These are phyloP conservation scores for Sardina pilchardus DNA, from an alignment of 2,113 vertebrate species.

Conservation along the genomic window DNA sequence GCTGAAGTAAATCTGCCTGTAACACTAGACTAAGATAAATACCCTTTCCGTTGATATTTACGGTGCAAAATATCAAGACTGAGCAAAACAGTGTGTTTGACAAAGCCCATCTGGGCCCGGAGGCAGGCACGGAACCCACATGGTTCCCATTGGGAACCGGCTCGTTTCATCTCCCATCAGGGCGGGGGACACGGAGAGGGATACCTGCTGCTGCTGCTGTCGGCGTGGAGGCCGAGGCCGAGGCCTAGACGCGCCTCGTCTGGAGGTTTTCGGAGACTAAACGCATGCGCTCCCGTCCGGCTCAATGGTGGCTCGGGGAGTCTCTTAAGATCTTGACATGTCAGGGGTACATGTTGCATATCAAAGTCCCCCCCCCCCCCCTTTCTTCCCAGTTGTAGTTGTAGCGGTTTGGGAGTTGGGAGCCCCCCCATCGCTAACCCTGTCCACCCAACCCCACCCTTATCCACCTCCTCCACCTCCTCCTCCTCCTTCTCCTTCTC, in stretches of 20 bases:
- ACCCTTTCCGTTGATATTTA: background rate
- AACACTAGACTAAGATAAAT: background rate
- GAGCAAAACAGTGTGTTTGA: slow-evolving; percentile 1
- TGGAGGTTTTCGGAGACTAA: background rate
- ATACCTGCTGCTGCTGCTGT: background rate
- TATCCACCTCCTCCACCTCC: background rate
- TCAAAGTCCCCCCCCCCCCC: background rate
- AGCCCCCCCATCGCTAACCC: background rate
- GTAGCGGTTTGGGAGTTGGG: background rate
- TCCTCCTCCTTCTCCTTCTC: background rate
- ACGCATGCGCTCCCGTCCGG: too few species aligned
- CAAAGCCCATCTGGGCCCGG: background rate
- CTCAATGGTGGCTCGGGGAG: background rate
- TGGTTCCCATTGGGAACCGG: slow-evolving; percentile 6
- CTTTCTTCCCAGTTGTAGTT: background rate
- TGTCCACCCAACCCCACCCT: background rate
- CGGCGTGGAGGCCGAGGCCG: background rate
- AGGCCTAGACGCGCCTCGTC: background rate
- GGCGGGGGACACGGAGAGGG: background rate
- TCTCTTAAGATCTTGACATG: background rate
- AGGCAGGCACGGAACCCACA: background rate
- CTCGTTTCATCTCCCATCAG: background rate
- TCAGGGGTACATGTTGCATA: background rate
- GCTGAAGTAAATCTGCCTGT: slow-evolving; percentile 8
- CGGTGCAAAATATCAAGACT: background rate